Evolutionary conservation across 1,140 invertebrate genomes (phyloP).

Genomic region (Mesaphorura yosii): DNA sequence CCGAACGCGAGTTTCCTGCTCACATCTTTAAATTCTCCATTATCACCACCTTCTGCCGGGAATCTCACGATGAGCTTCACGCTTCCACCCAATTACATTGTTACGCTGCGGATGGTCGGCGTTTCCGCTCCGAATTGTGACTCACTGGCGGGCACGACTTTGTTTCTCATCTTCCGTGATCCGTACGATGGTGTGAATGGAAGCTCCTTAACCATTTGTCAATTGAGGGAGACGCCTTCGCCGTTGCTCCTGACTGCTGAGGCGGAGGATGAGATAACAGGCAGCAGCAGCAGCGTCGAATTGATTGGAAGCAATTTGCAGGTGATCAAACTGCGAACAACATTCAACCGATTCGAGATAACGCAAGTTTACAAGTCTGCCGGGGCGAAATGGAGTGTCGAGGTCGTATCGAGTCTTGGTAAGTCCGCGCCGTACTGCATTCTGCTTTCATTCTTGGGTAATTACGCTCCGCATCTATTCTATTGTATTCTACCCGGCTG

Average conservation of each 20-base stretch:
- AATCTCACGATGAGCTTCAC: constrained; percentile 45
- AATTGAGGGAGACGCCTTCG: constrained; percentile 32
- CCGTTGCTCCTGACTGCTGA: no score
- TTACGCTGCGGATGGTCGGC: constrained; percentile 33
- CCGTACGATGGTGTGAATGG: constrained; percentile 54
- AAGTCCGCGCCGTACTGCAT: no score
- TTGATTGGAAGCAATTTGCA: no score
- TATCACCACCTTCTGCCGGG: constrained; percentile 38
- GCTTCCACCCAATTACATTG: constrained; percentile 45
- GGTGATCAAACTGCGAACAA: constrained; percentile 1
- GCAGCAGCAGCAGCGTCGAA: no score
- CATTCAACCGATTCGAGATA: constrained; percentile 32
- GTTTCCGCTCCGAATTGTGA: constrained; percentile 19
- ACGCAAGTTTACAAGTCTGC: constrained; percentile 28
- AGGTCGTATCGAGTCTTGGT: constrained; percentile 22
- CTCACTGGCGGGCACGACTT: constrained; percentile 33
- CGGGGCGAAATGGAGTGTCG: constrained; percentile 21
- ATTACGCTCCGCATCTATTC: no score
- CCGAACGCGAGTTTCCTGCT: constrained; percentile 20
- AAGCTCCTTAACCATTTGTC: constrained; percentile 50
- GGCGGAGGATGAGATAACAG: no score
- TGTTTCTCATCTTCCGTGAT: constrained; percentile 49
- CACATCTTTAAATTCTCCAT: constrained; percentile 43
- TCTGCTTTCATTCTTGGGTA: no score
- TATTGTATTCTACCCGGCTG: no score